Evolutionary conservation across 2,888 invertebrate genomes (phyloP).

Genomic region (Syrphus vitripennis): DNA sequence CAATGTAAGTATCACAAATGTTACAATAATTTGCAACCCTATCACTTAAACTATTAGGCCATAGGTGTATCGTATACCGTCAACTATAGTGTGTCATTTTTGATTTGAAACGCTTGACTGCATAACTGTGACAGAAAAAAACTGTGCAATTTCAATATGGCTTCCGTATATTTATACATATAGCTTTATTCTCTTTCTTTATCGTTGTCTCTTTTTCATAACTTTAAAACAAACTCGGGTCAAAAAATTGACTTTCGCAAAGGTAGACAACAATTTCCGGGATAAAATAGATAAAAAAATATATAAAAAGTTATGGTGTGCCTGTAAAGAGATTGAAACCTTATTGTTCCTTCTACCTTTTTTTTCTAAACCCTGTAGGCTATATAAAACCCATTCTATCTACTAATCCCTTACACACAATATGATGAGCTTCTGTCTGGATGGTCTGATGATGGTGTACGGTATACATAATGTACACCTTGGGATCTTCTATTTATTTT

Average conservation of each 20-base stretch:
- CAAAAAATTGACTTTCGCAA: constrained; percentile 35
- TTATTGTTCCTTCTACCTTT: background rate
- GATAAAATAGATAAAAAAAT: background rate
- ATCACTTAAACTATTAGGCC: background rate
- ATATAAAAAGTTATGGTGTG: background rate
- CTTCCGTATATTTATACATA: constrained; percentile 27
- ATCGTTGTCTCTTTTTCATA: background rate
- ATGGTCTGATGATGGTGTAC: background rate
- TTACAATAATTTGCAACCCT: background rate
- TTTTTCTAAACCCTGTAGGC: background rate
- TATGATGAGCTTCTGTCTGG: background rate
- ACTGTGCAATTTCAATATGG: constrained; percentile 53
- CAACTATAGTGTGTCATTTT: constrained; percentile 47
- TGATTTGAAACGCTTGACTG: constrained; percentile 60
- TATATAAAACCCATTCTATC: background rate
- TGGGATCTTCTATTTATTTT: background rate
- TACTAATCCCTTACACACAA: background rate
- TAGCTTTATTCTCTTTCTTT: background rate
- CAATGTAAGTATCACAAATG: background rate
- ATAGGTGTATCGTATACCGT: too few relatives aligned
- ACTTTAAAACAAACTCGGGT: background rate
- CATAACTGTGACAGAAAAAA: constrained; percentile 58
- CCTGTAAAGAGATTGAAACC: background rate
- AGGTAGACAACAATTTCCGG: constrained; percentile 50
- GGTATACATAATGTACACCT: background rate